A percentile compares a stretch with the other conserved stretches of the same genome.
These are phyloP conservation scores for Acromyrmex charruanus DNA, from an alignment of 1,140 invertebrate species.

Conservation along the genomic window DNA sequence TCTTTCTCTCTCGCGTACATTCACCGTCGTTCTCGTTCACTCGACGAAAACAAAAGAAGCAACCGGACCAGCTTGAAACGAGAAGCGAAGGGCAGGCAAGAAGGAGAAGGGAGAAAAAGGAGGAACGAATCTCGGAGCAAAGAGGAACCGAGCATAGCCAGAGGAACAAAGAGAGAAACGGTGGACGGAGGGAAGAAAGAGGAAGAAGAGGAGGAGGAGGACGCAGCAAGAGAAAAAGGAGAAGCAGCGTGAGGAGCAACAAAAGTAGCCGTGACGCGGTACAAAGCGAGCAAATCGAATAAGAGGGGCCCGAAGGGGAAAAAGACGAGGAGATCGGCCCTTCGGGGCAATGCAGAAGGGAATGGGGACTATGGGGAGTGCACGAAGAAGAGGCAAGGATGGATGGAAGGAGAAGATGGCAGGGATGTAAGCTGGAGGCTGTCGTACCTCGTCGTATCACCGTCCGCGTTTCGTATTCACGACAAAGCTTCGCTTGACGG, in stretches of 20 bases:
- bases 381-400: conserved; percentile 58
- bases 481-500: neutral
- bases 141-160: conserved; percentile 31
- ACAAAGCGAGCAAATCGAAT: conserved; percentile 72
- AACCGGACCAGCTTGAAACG: conserved; percentile 64
- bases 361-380: conserved; percentile 70
- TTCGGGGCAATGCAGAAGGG: conserved; percentile 71
- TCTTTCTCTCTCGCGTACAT: neutral
- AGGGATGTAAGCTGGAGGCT: conserved; percentile 72
- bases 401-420: conserved; percentile 59
- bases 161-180: conserved; percentile 43
- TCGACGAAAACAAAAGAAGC: conserved; percentile 79
- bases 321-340: conserved; percentile 72
- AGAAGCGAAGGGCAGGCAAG: conserved; percentile 47
- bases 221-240: conserved; percentile 60
- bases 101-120: conserved; percentile 39
- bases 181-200: conserved; percentile 47
- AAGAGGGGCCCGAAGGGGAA: conserved; percentile 72
- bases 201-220: conserved; percentile 57
- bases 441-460: conserved; percentile 57
- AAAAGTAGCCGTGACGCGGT: conserved; percentile 80
- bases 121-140: conserved; percentile 48
- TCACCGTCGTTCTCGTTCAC: conserved; percentile 71
- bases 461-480: conserved; percentile 21
- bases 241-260: conserved; percentile 77